Evolutionary conservation across 2,113 vertebrate species (phyloP), one percentile per base, ranked within the genome.

Genomic region (Notiomystis cincta): DNA sequence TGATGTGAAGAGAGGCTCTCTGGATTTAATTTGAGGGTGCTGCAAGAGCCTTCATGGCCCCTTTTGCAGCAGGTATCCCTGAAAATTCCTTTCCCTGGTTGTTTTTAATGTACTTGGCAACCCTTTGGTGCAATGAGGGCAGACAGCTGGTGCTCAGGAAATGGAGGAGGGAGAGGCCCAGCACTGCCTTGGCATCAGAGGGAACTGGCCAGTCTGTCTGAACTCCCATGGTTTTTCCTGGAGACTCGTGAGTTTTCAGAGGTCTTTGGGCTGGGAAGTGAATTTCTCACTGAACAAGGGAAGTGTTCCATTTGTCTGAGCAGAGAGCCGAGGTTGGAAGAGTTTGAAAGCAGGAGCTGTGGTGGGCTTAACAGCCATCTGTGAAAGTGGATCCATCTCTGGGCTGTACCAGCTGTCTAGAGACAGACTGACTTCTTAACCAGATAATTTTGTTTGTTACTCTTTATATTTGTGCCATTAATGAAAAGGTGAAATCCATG

Each of bases 391-490:
- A 37, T 37, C 66, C 25, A 3, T 22, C 17, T 50, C 67, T 37
- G 35, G n/a, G 20, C 67, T 67, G 0, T 14, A 11, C 21, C 28
- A 40, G 1, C 38, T 80, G 28, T 4, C 76, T 28, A 51, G 37
- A 33, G 45, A 27, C 23, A 60, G 25, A 31, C 9, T 4, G 45
- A 16, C 6, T 3, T 38, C 15, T 25, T 15, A 37, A 73, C 8
- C 9, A 2, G 15, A 5, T 9, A 3, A 3, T 14, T 10, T 22
- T 50, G 31, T 20, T 40, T 42, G 5, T 31, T 71, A 4, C 1
- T 66, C 4, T 21, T 76, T 80, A 0, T n/a, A 11, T 31, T 61
- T 38, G 31, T 78, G 31, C 31, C 6, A 8, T 21, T 48, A 6
- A 17, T 17, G 11, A 21, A 25, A 80, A 57, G 45, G 11, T 11